Evolutionary conservation across 2,797 vertebrate species (phyloP).

Genomic region (Euphonia xanthogaster): DNA sequence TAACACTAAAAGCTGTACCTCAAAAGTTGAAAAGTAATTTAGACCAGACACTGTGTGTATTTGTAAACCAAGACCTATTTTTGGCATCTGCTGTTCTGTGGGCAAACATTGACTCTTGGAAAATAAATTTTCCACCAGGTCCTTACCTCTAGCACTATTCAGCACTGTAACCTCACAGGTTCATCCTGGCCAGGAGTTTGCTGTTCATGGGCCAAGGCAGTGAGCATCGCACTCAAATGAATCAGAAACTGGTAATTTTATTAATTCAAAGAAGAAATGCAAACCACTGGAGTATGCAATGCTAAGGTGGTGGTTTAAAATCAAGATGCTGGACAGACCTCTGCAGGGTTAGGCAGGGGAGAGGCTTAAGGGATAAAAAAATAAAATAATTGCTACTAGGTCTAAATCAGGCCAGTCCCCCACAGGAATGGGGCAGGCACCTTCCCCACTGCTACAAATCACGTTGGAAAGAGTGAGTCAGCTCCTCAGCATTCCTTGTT

Average conservation of each 20-base stretch:
- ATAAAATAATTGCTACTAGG: not conserved
- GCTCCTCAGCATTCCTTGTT: not conserved
- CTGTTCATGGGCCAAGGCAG: not conserved
- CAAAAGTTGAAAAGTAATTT: constrained; percentile 71
- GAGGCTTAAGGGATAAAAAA: not conserved
- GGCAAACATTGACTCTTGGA: constrained; percentile 8
- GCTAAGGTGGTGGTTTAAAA: not conserved
- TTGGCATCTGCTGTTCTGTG: constrained; percentile 43
- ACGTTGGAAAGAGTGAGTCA: not conserved
- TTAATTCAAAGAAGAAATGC: not conserved
- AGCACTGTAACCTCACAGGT: not conserved
- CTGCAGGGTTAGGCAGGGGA: not conserved
- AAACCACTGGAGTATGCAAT: not conserved
- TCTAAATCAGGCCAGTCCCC: not conserved
- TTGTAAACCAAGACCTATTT: constrained; percentile 38
- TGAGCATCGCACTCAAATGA: not conserved
- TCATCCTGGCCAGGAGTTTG: constrained; percentile 25
- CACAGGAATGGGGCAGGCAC: not conserved
- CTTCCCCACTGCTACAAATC: not conserved
- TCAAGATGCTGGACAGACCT: not conserved
- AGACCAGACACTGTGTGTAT: constrained; percentile 68
- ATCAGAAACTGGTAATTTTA: not conserved
- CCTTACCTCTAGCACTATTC: not conserved
- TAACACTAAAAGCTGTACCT: constrained; percentile 84
- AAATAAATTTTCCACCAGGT: constrained; percentile 5